A percentile compares a stretch with the other conserved stretches of the same genome.
Conservation (phyloP, 2,113 vertebrate species). For the Collichthys lucidus region DNA sequence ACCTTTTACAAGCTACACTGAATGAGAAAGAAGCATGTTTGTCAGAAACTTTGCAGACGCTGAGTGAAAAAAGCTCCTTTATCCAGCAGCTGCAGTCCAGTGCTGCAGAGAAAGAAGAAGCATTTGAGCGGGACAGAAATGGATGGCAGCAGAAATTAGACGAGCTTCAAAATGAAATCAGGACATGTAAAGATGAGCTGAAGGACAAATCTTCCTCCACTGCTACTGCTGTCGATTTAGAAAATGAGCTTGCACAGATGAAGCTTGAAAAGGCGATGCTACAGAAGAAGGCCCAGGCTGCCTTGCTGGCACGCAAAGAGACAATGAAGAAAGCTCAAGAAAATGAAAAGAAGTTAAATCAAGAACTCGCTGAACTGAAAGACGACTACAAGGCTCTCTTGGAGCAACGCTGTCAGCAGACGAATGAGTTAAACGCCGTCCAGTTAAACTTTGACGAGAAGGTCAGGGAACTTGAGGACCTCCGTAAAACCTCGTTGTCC, state of each 20-base stretch:
- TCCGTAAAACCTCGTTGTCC: conserved; percentile 39
- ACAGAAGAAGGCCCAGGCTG: conserved; percentile 85
- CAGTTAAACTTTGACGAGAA: conserved; percentile 76
- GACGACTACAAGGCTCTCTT: conserved; percentile 76
- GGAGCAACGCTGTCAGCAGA: conserved; percentile 79
- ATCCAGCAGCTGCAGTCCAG: conserved; percentile 76
- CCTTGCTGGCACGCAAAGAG: conserved; percentile 82
- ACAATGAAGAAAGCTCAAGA: conserved; percentile 77
- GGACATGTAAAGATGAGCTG: conserved; percentile 58
- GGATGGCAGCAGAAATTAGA: conserved; percentile 76
- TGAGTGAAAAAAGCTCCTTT: conserved; percentile 77
- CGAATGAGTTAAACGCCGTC: conserved; percentile 70
- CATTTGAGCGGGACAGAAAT: conserved; percentile 70
- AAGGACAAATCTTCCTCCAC: conserved; percentile 47
- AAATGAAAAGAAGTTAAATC: conserved; percentile 72
- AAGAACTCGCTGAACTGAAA: conserved; percentile 79
- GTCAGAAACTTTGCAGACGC: conserved; percentile 71
- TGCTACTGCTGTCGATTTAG: conserved; percentile 36
- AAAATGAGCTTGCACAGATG: conserved; percentile 65
- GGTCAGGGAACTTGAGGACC: conserved; percentile 70
- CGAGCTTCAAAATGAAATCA: conserved; percentile 75
- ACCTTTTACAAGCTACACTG: conserved; percentile 65
- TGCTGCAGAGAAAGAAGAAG: conserved; percentile 72
- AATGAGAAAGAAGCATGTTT: conserved; percentile 78
- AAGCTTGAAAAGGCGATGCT: conserved; percentile 83